These are phyloP conservation scores for Eristalis pertinax DNA, from an alignment of 2,888 invertebrate genomes.

Conservation along the genomic window DNA sequence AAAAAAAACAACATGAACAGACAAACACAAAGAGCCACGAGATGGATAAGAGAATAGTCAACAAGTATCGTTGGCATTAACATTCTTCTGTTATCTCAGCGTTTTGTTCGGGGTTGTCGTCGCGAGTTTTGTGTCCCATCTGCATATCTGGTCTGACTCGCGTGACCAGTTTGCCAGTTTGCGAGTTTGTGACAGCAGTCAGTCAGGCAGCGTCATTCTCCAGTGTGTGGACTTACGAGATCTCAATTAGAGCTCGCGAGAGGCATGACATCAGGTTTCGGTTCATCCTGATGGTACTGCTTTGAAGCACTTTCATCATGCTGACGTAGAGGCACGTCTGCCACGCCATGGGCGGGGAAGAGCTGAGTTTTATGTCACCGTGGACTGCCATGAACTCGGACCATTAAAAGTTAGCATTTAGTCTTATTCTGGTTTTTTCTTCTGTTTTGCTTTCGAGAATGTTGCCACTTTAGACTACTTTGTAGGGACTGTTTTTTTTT, in stretches of 20 bases:
- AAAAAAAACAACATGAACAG: too few relatives aligned
- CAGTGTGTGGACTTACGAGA: neutral
- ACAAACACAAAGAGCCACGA: neutral
- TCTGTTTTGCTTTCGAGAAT: too few relatives aligned
- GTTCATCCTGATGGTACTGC: neutral
- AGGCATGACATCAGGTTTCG: neutral
- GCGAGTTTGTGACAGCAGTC: constrained; percentile 12
- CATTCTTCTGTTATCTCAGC: neutral
- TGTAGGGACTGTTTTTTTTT: too few relatives aligned
- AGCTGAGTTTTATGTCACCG: neutral
- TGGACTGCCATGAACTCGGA: neutral
- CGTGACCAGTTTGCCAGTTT: neutral
- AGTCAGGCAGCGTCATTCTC: neutral
- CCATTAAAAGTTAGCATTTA: neutral
- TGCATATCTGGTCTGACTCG: constrained; percentile 27
- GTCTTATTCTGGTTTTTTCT: neutral
- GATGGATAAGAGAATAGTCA: neutral
- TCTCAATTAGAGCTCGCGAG: neutral
- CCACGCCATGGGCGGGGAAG: neutral
- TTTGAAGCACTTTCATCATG: neutral
- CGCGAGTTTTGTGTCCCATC: neutral
- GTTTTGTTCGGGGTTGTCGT: neutral
- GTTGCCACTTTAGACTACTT: too few relatives aligned
- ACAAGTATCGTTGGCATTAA: neutral
- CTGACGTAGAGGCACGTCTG: neutral